These are phyloP conservation scores for Amorpha juglandis DNA, from an alignment of 2,888 invertebrate genomes.

Conservation along the genomic window DNA sequence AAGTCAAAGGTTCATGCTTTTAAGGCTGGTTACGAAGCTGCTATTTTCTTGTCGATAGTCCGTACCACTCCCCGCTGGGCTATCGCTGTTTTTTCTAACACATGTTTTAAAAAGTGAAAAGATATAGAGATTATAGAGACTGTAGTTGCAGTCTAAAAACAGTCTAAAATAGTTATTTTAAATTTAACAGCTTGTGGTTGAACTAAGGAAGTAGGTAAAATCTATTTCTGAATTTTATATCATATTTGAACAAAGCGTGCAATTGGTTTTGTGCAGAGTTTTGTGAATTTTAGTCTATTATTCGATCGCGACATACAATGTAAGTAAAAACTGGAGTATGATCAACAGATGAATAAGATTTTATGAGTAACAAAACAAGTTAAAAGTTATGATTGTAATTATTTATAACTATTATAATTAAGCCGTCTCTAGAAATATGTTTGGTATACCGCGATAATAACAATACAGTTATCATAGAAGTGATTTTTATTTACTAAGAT, in stretches of 20 bases:
- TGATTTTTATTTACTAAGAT: no score
- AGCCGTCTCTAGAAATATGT: background rate
- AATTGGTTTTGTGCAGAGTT: background rate
- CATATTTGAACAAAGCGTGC: slow-evolving; percentile 15
- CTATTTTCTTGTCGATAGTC: no score
- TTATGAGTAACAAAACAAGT: slow-evolving; percentile 1
- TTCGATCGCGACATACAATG: slow-evolving; percentile 6
- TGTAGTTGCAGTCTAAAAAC: no score
- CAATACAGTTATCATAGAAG: slow-evolving; percentile 5
- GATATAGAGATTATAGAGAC: no score
- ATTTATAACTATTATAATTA: slow-evolving; percentile 1
- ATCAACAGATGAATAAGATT: background rate
- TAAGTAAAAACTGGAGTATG: background rate
- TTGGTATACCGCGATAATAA: slow-evolving; percentile 3
- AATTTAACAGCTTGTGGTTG: background rate
- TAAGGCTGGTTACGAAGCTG: no score
- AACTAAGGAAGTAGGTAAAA: slow-evolving; percentile 12
- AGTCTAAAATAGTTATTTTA: no score
- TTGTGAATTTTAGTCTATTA: background rate
- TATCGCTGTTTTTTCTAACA: no score
- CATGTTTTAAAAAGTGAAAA: no score
- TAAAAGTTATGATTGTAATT: background rate
- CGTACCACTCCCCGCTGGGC: no score
- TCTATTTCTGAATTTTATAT: slow-evolving; percentile 9
- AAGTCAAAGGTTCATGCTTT: no score